Conservation (phyloP, 1,140 invertebrate genomes). For the Helicoverpa armigera region DNA sequence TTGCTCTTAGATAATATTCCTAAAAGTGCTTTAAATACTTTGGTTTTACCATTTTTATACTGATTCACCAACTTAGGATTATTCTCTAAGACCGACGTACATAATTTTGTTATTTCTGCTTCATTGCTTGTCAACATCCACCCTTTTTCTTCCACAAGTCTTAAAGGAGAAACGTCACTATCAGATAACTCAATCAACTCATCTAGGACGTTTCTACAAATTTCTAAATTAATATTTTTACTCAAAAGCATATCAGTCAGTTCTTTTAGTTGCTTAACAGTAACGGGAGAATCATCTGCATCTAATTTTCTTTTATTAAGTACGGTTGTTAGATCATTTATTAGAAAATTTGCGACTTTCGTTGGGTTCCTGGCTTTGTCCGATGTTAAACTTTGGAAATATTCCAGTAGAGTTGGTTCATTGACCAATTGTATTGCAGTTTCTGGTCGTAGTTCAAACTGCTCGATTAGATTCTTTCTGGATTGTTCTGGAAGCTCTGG, state of each 20-base stretch:
- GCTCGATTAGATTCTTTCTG: constrained; percentile 85
- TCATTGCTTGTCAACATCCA: constrained; percentile 89
- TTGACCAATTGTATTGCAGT: constrained; percentile 89
- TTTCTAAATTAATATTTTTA: constrained; percentile 88
- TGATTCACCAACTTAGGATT: constrained; percentile 90
- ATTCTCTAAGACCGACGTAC: constrained; percentile 88
- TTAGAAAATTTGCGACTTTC: constrained; percentile 89
- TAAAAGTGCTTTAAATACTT: constrained; percentile 89
- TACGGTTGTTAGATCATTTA: constrained; percentile 89
- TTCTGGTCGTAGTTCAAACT: constrained; percentile 88
- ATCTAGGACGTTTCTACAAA: constrained; percentile 86
- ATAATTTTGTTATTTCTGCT: constrained; percentile 88
- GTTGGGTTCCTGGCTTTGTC: constrained; percentile 86
- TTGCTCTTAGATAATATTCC: constrained; percentile 87
- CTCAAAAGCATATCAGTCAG: constrained; percentile 88
- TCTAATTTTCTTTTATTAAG: constrained; percentile 89
- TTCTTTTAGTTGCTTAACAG: constrained; percentile 87
- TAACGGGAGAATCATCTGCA: constrained; percentile 86
- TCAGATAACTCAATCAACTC: constrained; percentile 85
- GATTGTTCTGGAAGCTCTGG: constrained; percentile 89
- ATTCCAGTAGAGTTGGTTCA: constrained; percentile 87
- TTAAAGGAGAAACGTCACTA: constrained; percentile 62
- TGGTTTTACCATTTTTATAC: constrained; percentile 90
- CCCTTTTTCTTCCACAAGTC: constrained; percentile 89
- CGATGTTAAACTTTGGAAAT: constrained; percentile 88